Conservation (phyloP, 2,797 vertebrate genomes). For the Oryzias sinensis region DNA sequence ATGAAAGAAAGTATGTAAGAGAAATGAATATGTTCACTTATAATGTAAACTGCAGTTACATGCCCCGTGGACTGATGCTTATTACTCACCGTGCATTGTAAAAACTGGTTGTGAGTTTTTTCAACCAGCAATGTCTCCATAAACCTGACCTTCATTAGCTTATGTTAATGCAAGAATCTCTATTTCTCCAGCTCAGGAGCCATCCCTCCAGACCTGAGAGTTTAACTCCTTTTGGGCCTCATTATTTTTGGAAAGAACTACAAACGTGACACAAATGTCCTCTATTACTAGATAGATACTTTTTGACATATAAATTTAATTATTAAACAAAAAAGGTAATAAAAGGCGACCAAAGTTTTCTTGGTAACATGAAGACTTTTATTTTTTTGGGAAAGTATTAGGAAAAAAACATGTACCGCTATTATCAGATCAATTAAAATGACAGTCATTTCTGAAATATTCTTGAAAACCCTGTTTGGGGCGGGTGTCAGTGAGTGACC, state of each 20-base stretch:
- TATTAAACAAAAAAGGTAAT: no score
- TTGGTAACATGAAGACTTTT: no score
- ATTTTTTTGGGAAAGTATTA: not conserved
- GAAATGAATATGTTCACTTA: not conserved
- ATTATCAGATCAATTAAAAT: constrained; percentile 62
- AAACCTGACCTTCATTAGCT: constrained; percentile 65
- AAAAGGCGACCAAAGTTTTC: no score
- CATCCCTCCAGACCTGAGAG: constrained; percentile 20
- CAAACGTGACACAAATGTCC: constrained; percentile 7
- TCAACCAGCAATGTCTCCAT: constrained; percentile 22
- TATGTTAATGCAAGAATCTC: constrained; percentile 60
- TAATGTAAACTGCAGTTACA: not conserved
- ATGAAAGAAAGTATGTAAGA: not conserved
- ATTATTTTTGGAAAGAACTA: constrained; percentile 30
- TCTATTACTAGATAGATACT: not conserved
- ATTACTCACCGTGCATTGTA: constrained; percentile 18
- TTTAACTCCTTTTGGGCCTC: constrained; percentile 31
- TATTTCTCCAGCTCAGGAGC: constrained; percentile 37
- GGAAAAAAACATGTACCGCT: constrained; percentile 24
- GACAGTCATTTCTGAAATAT: constrained; percentile 54
- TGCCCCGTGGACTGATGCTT: constrained; percentile 3
- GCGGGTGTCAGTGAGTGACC: constrained; percentile 8
- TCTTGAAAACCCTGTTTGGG: constrained; percentile 46
- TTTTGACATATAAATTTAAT: not conserved
- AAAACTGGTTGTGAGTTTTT: constrained; percentile 23